These are phyloP conservation scores for Graptemys geographica DNA, from an alignment of 2,797 vertebrate species.

Conservation along the genomic window DNA sequence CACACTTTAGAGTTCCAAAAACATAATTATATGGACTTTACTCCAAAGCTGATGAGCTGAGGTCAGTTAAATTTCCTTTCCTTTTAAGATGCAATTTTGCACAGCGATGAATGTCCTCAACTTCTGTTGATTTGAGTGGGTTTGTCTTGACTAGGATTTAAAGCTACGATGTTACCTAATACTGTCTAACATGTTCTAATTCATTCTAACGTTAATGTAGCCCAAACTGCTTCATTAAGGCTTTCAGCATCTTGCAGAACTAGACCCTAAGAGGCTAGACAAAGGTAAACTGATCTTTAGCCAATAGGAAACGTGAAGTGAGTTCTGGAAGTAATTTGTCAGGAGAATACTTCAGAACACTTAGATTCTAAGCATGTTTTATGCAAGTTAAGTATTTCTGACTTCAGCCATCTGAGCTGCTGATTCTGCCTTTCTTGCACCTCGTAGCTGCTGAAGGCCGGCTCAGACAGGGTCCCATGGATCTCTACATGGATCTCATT, in stretches of 20 bases:
- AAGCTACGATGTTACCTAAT: not conserved
- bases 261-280: not conserved
- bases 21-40: fast-evolving
- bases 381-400: not conserved
- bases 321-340: not conserved
- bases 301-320: not conserved
- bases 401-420: not conserved
- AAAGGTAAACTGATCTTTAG: not conserved
- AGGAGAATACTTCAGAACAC: not conserved
- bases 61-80: not conserved
- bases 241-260: not conserved
- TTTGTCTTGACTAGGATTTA: not conserved
- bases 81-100: not conserved
- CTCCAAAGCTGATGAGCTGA: not conserved
- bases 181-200: not conserved
- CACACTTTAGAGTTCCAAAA: not conserved
- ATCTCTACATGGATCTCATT: not conserved
- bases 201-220: not conserved
- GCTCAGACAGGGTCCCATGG: fast-evolving
- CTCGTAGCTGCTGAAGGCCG: fast-evolving
- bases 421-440: not conserved
- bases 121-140: not conserved
- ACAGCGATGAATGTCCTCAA: fast-evolving
- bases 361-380: not conserved
- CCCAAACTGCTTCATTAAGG: not conserved